Evolutionary conservation across 2,797 vertebrate genomes (phyloP).

Genomic region (Enteromius thamalakanensis): DNA sequence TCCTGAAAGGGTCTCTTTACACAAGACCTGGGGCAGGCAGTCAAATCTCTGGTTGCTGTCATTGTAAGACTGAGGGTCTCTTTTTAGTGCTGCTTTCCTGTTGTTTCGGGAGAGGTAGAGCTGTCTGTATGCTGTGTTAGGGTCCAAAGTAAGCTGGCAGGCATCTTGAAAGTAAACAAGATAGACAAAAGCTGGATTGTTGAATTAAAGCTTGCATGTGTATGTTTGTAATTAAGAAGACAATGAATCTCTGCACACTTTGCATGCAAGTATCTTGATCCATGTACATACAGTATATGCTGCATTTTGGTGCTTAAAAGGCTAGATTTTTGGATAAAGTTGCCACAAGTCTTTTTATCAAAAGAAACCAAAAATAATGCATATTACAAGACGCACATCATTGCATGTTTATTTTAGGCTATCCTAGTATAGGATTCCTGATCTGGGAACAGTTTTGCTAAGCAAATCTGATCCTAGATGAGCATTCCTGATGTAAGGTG

Average conservation of each 20-base stretch:
- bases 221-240: background rate
- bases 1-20: slow-evolving; percentile 74
- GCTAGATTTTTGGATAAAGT: background rate
- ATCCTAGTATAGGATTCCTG: slow-evolving; percentile 42
- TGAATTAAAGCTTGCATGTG: background rate
- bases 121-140: slow-evolving; percentile 80
- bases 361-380: background rate
- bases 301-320: slow-evolving; percentile 5
- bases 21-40: slow-evolving; percentile 82
- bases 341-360: background rate
- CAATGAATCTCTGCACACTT: slow-evolving; percentile 17
- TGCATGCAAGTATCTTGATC: slow-evolving; percentile 7
- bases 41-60: slow-evolving; percentile 76
- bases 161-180: slow-evolving; percentile 70
- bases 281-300: slow-evolving; percentile 6
- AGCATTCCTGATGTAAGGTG: slow-evolving; percentile 53
- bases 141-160: slow-evolving; percentile 78
- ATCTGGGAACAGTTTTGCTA: slow-evolving; percentile 48
- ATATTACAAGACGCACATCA: background rate
- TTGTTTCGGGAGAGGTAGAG: slow-evolving; percentile 80
- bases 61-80: slow-evolving; percentile 75
- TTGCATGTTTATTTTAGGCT: slow-evolving; percentile 8
- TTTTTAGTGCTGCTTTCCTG: slow-evolving; percentile 78
- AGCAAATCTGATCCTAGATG: slow-evolving; percentile 51
- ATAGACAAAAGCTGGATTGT: slow-evolving; percentile 14